Evolutionary conservation across 2,888 invertebrate species (phyloP), one percentile per base, ranked within the genome.

Genomic region (Leptura quadrifasciata): DNA sequence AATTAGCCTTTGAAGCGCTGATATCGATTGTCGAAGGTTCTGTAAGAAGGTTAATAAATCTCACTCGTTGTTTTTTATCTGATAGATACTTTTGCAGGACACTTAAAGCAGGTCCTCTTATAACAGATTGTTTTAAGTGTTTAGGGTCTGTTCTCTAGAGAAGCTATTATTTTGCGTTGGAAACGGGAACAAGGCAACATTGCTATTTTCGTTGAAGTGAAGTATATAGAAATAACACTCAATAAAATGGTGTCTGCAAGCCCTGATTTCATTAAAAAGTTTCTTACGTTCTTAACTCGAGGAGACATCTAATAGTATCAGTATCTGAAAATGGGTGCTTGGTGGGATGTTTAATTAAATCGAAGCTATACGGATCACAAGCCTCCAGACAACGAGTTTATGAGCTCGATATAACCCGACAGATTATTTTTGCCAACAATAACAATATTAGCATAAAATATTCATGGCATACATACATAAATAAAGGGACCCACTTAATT

Each of bases 271-370:
- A 39, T 39, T 12, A 15, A 15, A 35, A 39, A 39, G 39, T 15
- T 39, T 15, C 39, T 39, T 39, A 39, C 39, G 12, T 39, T 39
- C 39, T 39, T 39, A 39, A 39, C 39, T 39, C 39, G 6, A 39
- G 39, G 39, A 39, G 39, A 15, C 39, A 39, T 39, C 15, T 39
- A 15, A 39, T 39, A 39, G 39, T 15, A 39, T 39, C 15, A 39
- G 39, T 15, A 39, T 39, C 15, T 39, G 39, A 12, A 2, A 39
- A 12, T 39, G 39, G 39, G 39, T 39, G 39, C 39, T 12, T 39
- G 39, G 39, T 39, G 39, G 39, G 39, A 39, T 39, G 39, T 39
- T 39, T 39, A 39, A 39, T 39, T 39, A 39, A 39, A 39, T 39
- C 39, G 39, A 39, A 39, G 39, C 39, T 1, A 39, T 39, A 39